Percentiles rank a stretch among this genome's conserved stretches.
These are phyloP conservation scores for Trachemys scripta DNA, from an alignment of 2,113 vertebrate species.

Conservation along the genomic window DNA sequence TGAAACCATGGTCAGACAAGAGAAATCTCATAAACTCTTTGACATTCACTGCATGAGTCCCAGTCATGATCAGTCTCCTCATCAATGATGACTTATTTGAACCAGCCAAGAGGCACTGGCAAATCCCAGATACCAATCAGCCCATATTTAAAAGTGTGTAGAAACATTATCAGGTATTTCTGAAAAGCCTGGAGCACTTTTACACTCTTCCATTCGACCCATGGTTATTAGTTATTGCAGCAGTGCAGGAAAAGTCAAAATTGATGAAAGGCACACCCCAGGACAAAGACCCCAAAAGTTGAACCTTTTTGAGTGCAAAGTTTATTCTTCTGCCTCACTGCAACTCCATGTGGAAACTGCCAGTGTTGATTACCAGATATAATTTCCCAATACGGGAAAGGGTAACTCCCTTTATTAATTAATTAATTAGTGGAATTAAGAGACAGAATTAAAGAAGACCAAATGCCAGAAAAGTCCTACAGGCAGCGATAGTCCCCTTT, in stretches of 20 bases:
- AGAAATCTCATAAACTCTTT: not conserved
- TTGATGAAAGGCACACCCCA: not conserved
- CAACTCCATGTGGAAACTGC: not conserved
- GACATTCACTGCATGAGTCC: not conserved
- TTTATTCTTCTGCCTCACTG: not conserved
- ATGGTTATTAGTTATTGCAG: not conserved
- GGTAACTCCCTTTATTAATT: not conserved
- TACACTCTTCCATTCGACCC: not conserved
- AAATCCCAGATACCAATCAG: not conserved
- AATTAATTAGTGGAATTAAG: not conserved
- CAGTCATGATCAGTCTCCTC: not conserved
- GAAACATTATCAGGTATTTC: not conserved
- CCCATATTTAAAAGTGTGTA: not conserved
- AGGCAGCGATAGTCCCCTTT: not conserved
- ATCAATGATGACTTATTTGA: not conserved
- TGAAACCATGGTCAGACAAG: not conserved
- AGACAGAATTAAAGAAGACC: not conserved
- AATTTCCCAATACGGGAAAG: not conserved
- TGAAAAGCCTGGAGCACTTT: not conserved
- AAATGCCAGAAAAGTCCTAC: not conserved
- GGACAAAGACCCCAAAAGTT: not conserved
- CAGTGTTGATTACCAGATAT: not conserved
- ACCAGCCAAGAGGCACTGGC: not conserved
- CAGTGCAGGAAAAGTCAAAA: not conserved
- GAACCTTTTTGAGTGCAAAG: not conserved